These are phyloP conservation scores for Clanis bilineata DNA, from an alignment of 2,888 invertebrate species.

Conservation along the genomic window DNA sequence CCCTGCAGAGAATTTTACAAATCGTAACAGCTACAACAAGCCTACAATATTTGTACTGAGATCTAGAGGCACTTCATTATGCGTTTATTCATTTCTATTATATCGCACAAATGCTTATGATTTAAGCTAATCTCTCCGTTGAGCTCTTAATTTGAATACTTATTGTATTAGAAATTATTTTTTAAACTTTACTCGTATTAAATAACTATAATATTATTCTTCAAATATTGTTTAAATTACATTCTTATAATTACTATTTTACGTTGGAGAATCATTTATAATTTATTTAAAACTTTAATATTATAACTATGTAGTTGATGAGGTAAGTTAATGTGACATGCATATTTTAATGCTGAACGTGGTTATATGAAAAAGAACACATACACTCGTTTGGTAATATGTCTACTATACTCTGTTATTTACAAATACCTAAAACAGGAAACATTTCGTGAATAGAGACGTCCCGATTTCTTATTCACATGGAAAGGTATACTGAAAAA, in stretches of 20 bases:
- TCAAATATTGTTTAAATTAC: background rate
- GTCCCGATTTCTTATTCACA: slow-evolving; percentile 64
- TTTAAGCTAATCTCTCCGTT: background rate
- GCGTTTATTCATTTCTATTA: background rate
- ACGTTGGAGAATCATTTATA: background rate
- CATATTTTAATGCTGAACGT: slow-evolving; percentile 26
- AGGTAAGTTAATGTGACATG: slow-evolving; percentile 25
- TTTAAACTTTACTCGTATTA: background rate
- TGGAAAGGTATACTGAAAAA: slow-evolving; percentile 32
- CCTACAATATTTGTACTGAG: background rate
- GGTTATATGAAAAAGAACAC: slow-evolving; percentile 55
- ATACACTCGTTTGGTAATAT: slow-evolving; percentile 57
- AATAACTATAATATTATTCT: background rate
- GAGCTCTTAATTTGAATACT: background rate
- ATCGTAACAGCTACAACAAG: background rate
- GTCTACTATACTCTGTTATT: slow-evolving; percentile 34
- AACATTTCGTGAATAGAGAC: slow-evolving; percentile 57
- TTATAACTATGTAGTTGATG: background rate
- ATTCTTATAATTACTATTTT: background rate
- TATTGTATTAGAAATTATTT: background rate
- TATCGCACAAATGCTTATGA: background rate
- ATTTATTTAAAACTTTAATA: background rate
- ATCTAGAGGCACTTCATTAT: background rate
- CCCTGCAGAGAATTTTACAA: background rate
- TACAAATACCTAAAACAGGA: slow-evolving; percentile 36